Percentiles rank a stretch among this genome's conserved stretches.
phyloP scores from a whole-genome alignment of 2,888 invertebrate genomes.

The Nomada flava region DNA sequence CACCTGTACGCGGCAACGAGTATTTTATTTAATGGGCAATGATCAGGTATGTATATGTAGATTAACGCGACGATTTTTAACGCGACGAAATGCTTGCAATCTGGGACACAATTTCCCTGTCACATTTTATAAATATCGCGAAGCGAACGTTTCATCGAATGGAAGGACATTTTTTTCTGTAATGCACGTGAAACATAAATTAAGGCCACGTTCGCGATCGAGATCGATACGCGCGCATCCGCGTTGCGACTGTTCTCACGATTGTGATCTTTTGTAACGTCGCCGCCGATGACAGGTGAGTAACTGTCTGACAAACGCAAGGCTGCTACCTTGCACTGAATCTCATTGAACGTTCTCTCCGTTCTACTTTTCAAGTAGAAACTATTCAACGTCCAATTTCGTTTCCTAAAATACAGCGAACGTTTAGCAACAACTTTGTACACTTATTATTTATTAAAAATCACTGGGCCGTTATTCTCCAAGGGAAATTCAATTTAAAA shows the following conservation, averaged over 20 bases:
- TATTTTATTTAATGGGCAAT: background rate
- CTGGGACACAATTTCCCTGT: constrained; percentile 19
- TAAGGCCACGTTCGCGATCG: constrained; percentile 17
- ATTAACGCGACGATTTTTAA: constrained; percentile 10
- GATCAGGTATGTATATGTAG: background rate
- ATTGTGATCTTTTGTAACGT: constrained; percentile 7
- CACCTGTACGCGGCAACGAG: background rate
- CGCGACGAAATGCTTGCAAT: constrained; percentile 21
- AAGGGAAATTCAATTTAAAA: too few species aligned
- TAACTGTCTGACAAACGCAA: background rate
- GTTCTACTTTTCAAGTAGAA: too few species aligned
- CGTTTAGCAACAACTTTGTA: too few species aligned
- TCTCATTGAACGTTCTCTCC: too few species aligned
- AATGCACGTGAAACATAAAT: constrained; percentile 16
- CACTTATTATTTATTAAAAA: too few species aligned
- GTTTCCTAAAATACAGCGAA: too few species aligned
- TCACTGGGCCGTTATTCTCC: too few species aligned
- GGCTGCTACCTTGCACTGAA: background rate
- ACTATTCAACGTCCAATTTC: too few species aligned
- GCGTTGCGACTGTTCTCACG: background rate
- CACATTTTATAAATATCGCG: constrained; percentile 4
- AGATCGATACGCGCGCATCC: constrained; percentile 2
- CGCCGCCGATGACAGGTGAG: background rate
- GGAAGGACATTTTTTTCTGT: constrained; percentile 7
- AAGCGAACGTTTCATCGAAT: constrained; percentile 7